phyloP scores from a whole-genome alignment of 2,113 vertebrate genomes.

The Oplegnathus fasciatus region DNA sequence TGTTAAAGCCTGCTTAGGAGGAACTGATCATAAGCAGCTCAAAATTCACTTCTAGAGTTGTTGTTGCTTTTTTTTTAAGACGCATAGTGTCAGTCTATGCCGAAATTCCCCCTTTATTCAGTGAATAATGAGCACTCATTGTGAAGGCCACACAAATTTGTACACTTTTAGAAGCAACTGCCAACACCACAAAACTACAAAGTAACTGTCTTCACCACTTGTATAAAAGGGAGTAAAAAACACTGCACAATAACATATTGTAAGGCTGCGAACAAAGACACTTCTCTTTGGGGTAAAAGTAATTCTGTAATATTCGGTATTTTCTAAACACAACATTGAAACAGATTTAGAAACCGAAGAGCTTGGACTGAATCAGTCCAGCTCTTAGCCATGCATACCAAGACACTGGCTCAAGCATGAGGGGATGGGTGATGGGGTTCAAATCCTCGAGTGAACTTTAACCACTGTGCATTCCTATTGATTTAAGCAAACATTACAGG shows the following conservation, averaged over 20 bases:
- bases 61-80: background rate
- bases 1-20: constrained; percentile 3
- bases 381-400: constrained; percentile 22
- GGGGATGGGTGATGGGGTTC: constrained; percentile 50
- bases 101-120: background rate
- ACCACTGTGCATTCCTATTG: constrained; percentile 76
- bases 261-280: constrained; percentile 38
- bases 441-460: constrained; percentile 82
- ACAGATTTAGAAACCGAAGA: constrained; percentile 5
- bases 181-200: constrained; percentile 2
- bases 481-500: constrained; percentile 73
- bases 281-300: constrained; percentile 14
- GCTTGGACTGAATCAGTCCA: constrained; percentile 21
- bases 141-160: constrained; percentile 32
- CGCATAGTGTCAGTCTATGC: background rate
- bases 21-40: constrained; percentile 4
- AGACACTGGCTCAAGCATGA: constrained; percentile 32
- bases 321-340: constrained; percentile 12
- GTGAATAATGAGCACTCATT: constrained; percentile 23
- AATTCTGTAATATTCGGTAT: constrained; percentile 14
- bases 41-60: constrained; percentile 2
- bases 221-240: background rate
- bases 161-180: constrained; percentile 14
- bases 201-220: constrained; percentile 2
- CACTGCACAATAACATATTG: background rate